Evolutionary conservation across 2,113 vertebrate genomes (phyloP), one percentile per base, ranked within the genome.

Genomic region (Crotalus viridis): DNA sequence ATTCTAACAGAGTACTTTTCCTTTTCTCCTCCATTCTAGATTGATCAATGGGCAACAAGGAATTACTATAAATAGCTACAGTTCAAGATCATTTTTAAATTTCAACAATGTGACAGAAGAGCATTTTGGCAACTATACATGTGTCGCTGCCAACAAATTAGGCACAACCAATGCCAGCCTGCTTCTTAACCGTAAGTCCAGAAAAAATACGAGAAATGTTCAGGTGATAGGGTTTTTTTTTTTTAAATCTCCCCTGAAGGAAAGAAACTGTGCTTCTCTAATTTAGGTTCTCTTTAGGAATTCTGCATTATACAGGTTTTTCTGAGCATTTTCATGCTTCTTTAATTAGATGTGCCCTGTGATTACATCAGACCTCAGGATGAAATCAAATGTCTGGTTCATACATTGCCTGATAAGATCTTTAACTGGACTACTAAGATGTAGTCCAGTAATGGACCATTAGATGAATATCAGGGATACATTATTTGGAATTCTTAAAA

Each of bases 101-200:
- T 98, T 99, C 95, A 99, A 97, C 97, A 99, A 99, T 95, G 99
- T 99, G 98, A 99, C 99, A 96, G 99, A 99, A 97, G 99, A 99
- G 97, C 99, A 99, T 97, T 99, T 99, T 92, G 99, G 99, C 97
- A 99, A 99, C 98, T 99, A 99, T 97, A 99, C 99, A 9, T 99
- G 99, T 94, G 98, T 99, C 96, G 99, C 99, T 95, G 96, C 97
- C 98, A 99, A 99, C 98, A 99, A 98, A 97, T 97, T 99, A 94
- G 99, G 99, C 96, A 98, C 97, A 46, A 98, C 98, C 97, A 99
- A 99, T 93, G 98, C 98, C 96, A 99, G 98, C 97, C 98, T 99
- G 98, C 98, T 98, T 98, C 98, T 99, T 96, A 99, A 98, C 97
- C 98, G 99, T 99, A 99, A 99, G 99, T 99, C 98, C 90, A 87